Percentiles rank a stretch among this genome's conserved stretches.
These are phyloP conservation scores for Megalonaias nervosa DNA, from an alignment of 1,140 invertebrate species.

Conservation along the genomic window DNA sequence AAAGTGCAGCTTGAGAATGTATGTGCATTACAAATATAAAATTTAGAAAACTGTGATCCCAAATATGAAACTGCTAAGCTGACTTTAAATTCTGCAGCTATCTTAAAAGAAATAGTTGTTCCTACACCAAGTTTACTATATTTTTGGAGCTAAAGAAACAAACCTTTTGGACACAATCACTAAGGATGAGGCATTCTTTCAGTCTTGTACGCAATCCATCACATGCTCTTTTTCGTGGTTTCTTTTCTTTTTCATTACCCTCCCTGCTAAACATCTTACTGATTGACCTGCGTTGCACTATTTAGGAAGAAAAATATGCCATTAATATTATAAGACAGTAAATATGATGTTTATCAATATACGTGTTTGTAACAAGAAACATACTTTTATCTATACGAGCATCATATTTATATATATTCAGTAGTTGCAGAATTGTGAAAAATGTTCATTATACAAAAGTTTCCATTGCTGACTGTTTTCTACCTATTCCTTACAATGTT, in stretches of 20 bases:
- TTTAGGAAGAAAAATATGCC: not conserved
- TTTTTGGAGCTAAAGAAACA: not conserved
- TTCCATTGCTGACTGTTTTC: too few relatives aligned
- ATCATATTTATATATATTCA: not conserved
- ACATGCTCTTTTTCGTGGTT: conserved; percentile 18
- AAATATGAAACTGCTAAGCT: too few relatives aligned
- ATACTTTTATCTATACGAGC: not conserved
- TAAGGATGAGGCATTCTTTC: conserved; percentile 18
- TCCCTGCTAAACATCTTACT: not conserved
- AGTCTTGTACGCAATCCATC: conserved; percentile 19
- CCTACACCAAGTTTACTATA: not conserved
- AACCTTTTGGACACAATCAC: conserved; percentile 32
- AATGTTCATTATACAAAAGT: too few relatives aligned
- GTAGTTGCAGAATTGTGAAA: not conserved
- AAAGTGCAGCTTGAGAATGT: too few relatives aligned
- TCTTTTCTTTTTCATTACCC: conserved; percentile 6
- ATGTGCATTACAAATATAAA: too few relatives aligned
- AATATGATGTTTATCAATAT: not conserved
- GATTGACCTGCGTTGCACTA: not conserved
- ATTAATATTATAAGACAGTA: not conserved
- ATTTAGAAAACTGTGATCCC: too few relatives aligned
- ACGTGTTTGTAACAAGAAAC: not conserved
- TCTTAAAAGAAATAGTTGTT: too few relatives aligned
- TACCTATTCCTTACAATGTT: too few relatives aligned
- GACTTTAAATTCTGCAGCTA: too few relatives aligned